Percentiles rank a stretch among this genome's conserved stretches.
Evolutionary conservation across 1,140 invertebrate genomes (phyloP).

Genomic region (Xylocopa sonorina): DNA sequence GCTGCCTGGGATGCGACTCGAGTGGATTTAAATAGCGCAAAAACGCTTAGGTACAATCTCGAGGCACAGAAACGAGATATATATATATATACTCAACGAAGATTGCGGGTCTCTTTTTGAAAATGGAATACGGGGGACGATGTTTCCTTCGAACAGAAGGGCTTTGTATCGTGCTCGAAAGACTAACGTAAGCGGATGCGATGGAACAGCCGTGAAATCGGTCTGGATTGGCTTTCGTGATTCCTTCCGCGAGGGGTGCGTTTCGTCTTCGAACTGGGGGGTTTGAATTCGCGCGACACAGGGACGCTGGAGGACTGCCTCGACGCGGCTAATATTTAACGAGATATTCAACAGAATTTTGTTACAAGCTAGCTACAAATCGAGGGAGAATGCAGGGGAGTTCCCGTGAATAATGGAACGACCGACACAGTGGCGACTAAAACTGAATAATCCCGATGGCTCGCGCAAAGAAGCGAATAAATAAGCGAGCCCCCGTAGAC

Average conservation of each 20-base stretch:
- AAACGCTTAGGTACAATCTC: not conserved
- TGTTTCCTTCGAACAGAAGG: conserved; percentile 23
- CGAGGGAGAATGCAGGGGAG: no score
- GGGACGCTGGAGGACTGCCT: no score
- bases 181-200: conserved; percentile 32
- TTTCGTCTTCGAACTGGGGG: not conserved
- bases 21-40: not conserved
- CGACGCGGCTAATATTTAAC: not conserved
- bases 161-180: conserved; percentile 21
- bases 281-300: not conserved
- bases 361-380: no score
- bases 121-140: conserved; percentile 1
- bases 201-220: conserved; percentile 50
- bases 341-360: not conserved
- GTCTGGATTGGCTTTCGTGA: conserved; percentile 35
- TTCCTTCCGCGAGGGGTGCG: not conserved
- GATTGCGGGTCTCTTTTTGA: not conserved
- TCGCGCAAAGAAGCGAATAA: conserved; percentile 36
- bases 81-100: not conserved
- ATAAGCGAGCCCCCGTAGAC: conserved; percentile 26
- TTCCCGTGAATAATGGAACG: no score
- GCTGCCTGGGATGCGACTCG: no score
- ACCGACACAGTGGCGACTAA: not conserved
- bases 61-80: not conserved
- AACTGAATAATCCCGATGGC: not conserved